Evolutionary conservation across 1,140 invertebrate species (phyloP), one percentile per base, ranked within the genome.

Genomic region (Drosophila equinoxialis): DNA sequence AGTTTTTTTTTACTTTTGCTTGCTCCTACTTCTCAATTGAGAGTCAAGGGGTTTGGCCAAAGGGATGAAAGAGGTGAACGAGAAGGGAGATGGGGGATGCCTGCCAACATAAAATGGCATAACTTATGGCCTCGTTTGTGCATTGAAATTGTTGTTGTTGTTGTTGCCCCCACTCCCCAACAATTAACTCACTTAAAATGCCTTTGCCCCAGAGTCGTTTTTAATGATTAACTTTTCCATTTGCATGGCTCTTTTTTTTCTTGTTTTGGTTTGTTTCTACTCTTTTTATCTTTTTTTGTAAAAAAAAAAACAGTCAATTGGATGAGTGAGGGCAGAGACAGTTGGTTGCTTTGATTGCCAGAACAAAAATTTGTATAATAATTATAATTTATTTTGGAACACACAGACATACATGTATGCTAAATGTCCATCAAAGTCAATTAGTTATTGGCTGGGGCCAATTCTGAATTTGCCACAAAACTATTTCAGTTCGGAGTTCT

Each of bases 141-240:
- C 42, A 60, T 59, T 72, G 20, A 68, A 68, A 51, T 51, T 48
- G 39, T 68, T 68, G 55, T 17, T 66, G 33, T 45, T 61, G 57
- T 10, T 66, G 70, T 39, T 67, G 63, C n/a, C 41, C 35, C 35
- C 59, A 30, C 64, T 58, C 60, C 67, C 60, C 65, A 54, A 86
- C 81, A 85, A 85, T 85, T 83, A 86, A 87, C 68, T 87, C 75
- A 87, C 71, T 87, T 84, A 69, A 87, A 87, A 82, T 81, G 74
- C 75, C 74, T 78, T 65, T 61, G 74, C 82, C 64, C 74, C 81
- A 78, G 71, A 81, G 74, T 78, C 57, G 61, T 66, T 77, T 75
- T 79, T 70, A 79, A 85, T 87, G 72, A 86, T 82, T 79, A 79
- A 82, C 66, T 72, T 71, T 57, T 51, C 45, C 20, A 51, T 51